Conservation (phyloP, 2,797 vertebrate species). For the Pagetopsis macropterus region DNA sequence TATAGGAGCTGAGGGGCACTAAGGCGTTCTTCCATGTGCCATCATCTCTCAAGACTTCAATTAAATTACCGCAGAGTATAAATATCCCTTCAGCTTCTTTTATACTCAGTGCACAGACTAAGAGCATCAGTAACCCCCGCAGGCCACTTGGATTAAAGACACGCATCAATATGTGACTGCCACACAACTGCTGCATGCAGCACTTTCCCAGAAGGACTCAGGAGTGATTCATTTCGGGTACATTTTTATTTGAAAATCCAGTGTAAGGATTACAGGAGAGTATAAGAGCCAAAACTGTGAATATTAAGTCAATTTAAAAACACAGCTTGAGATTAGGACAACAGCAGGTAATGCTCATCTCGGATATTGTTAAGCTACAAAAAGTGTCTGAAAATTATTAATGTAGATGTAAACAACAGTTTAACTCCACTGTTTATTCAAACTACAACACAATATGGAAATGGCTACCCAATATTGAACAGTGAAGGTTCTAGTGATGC, state of each 20-base stretch:
- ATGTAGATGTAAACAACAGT: no score
- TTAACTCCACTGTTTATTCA: no score
- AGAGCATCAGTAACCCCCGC: conserved; percentile 44
- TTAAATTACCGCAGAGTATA: conserved; percentile 58
- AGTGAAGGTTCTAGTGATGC: neutral
- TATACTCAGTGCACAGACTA: conserved; percentile 22
- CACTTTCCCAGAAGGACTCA: conserved; percentile 16
- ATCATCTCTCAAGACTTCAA: conserved; percentile 39
- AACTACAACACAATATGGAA: neutral
- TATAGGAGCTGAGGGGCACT: neutral
- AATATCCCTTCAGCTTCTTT: conserved; percentile 43
- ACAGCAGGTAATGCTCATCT: neutral
- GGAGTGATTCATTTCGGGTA: neutral
- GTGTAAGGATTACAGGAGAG: neutral
- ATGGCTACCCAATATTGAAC: neutral
- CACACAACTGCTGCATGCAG: conserved; percentile 22
- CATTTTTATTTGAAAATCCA: conserved; percentile 1
- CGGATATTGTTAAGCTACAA: neutral
- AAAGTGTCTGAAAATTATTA: neutral
- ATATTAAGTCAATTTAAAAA: neutral
- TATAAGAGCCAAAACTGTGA: neutral
- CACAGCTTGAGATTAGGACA: neutral
- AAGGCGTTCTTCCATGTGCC: conserved; percentile 33
- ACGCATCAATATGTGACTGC: conserved; percentile 29
- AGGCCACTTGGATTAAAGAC: conserved; percentile 32